Evolutionary conservation across 1,140 invertebrate genomes (phyloP).

Genomic region (Prorops nasuta): DNA sequence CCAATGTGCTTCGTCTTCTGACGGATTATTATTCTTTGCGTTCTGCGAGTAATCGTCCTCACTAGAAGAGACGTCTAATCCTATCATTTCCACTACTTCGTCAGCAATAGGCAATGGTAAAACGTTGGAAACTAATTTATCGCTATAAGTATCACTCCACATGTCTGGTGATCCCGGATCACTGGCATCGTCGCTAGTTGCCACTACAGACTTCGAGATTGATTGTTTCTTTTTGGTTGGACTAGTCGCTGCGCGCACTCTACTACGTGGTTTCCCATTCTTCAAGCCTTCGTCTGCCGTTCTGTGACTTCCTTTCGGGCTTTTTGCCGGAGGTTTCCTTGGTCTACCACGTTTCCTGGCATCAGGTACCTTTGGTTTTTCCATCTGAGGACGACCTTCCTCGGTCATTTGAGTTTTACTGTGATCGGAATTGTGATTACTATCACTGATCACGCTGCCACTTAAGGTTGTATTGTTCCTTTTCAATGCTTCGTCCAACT

Average conservation of each 20-base stretch:
- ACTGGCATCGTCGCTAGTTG: conserved; percentile 37
- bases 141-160: conserved; percentile 33
- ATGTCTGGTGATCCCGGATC: conserved; percentile 29
- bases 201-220: conserved; percentile 34
- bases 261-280: conserved; percentile 28
- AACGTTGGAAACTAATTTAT: too few relatives aligned
- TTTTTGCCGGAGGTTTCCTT: conserved; percentile 42
- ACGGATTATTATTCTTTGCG: conserved; percentile 17
- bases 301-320: conserved; percentile 10
- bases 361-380: conserved; percentile 51
- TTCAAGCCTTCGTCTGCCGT: conserved; percentile 26
- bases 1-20: conserved; percentile 42
- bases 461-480: conserved; percentile 30
- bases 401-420: conserved; percentile 33
- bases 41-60: conserved; percentile 10
- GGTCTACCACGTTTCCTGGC: conserved; percentile 50
- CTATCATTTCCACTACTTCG: too few relatives aligned
- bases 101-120: too few relatives aligned
- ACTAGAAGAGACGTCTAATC: too few relatives aligned
- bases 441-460: conserved; percentile 40
- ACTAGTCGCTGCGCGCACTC: conserved; percentile 23
- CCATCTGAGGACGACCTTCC: conserved; percentile 31
- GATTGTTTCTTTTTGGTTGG: conserved; percentile 39
- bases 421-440: conserved; percentile 41
- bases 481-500: conserved; percentile 37